Evolutionary conservation across 2,797 vertebrate genomes (phyloP).

Genomic region (Pyrocephalus nanus): DNA sequence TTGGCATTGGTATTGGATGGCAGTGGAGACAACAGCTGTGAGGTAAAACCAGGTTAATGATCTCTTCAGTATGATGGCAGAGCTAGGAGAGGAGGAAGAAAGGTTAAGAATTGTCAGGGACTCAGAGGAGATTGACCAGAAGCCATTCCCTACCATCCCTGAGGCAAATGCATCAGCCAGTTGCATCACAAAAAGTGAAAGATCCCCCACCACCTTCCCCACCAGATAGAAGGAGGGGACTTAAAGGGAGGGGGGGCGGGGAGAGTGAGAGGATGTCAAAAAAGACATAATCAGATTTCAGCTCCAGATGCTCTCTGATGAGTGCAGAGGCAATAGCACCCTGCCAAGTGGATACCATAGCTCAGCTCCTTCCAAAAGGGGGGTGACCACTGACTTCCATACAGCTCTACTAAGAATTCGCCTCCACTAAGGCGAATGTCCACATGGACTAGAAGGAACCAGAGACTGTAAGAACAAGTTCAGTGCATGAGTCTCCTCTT

Average conservation of each 20-base stretch:
- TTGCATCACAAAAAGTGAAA: too few species aligned
- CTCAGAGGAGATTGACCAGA: neutral
- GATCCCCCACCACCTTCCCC: too few species aligned
- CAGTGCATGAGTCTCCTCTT: neutral
- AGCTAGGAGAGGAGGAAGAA: neutral
- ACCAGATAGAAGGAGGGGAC: neutral
- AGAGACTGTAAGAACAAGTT: neutral
- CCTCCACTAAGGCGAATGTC: neutral
- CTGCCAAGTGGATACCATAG: fast-evolving
- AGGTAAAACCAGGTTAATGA: neutral
- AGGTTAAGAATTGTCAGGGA: neutral
- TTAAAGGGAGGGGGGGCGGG: neutral
- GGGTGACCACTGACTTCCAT: neutral
- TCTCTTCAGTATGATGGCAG: neutral
- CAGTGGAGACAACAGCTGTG: neutral
- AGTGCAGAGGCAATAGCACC: neutral
- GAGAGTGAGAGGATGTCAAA: fast-evolving
- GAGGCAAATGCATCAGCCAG: neutral
- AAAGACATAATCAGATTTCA: neutral
- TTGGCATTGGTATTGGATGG: neutral
- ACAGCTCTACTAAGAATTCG: neutral
- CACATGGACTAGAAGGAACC: neutral
- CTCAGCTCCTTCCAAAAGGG: neutral
- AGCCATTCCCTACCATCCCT: neutral
- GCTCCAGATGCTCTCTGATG: neutral